phyloP scores from a whole-genome alignment of 1,140 invertebrate species.

The Megalonaias nervosa region DNA sequence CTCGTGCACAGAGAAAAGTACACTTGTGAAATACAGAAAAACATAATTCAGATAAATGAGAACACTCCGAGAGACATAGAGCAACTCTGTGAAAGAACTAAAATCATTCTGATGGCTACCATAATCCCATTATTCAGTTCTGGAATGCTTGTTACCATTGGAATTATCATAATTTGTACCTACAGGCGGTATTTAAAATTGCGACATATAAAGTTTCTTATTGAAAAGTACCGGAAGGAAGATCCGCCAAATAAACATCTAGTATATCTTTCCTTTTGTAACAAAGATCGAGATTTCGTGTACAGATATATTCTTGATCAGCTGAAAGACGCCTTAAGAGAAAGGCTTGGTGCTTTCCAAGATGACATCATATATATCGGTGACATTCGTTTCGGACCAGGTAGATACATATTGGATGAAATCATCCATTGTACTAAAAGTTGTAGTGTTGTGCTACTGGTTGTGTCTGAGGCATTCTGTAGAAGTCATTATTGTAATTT shows the following conservation, averaged over 20 bases:
- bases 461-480: conserved; percentile 5
- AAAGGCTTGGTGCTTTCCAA: not conserved
- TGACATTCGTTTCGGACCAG: not conserved
- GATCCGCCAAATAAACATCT: not conserved
- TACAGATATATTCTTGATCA: not conserved
- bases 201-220: not conserved
- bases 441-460: not conserved
- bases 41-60: too few species aligned
- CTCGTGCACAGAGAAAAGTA: not conserved
- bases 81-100: not conserved
- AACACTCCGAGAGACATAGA: too few species aligned
- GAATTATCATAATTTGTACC: not conserved
- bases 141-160: not conserved
- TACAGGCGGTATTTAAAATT: not conserved
- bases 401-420: not conserved
- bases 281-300: not conserved
- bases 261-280: not conserved
- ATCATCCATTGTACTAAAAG: conserved; percentile 1
- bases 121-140: not conserved
- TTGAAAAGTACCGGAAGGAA: not conserved
- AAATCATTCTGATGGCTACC: not conserved
- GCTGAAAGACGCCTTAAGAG: not conserved
- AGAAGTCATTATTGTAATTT: conserved; percentile 3
- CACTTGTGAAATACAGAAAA: too few species aligned
- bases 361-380: not conserved